phyloP scores from a whole-genome alignment of 1,140 invertebrate genomes.

The Drosophila nannoptera region DNA sequence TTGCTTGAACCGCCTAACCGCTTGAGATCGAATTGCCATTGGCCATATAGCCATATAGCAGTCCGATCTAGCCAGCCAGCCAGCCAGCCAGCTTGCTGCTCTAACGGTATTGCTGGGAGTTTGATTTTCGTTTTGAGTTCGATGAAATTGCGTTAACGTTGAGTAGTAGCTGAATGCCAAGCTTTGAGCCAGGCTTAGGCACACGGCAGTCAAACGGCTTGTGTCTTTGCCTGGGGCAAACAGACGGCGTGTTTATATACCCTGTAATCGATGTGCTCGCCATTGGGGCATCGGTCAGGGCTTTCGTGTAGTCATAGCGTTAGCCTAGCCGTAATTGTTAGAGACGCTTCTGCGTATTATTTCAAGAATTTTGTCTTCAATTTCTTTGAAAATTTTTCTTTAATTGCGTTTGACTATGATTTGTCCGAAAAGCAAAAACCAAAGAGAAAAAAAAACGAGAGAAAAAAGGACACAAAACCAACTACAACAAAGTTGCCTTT shows the following conservation, averaged over 20 bases:
- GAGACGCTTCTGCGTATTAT: conserved; percentile 72
- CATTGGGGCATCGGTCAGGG: conserved; percentile 27
- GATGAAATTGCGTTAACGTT: not conserved
- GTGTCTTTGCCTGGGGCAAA: conserved; percentile 55
- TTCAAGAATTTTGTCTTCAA: conserved; percentile 79
- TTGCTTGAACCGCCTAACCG: conserved; percentile 20
- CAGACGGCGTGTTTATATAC: not conserved
- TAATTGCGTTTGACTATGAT: conserved; percentile 77
- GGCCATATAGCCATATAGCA: no score
- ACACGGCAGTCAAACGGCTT: conserved; percentile 68
- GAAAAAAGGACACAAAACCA: conserved; percentile 29
- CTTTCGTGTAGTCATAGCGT: conserved; percentile 35
- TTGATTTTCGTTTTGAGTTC: conserved; percentile 16
- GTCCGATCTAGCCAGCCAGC: no score
- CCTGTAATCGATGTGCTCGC: not conserved
- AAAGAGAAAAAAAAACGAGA: conserved; percentile 40
- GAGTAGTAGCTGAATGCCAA: conserved; percentile 1
- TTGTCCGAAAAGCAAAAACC: conserved; percentile 69
- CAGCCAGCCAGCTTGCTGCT: conserved; percentile 17
- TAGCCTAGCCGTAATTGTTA: conserved; percentile 32
- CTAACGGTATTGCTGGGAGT: conserved; percentile 15
- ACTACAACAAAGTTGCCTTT: conserved; percentile 49
- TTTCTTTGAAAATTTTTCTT: conserved; percentile 79
- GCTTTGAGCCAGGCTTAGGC: conserved; percentile 44
- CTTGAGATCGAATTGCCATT: conserved; percentile 5